Base-by-base conservation (phyloP, 2,797 vertebrate species). In the Lagodon rhomboides region DNA sequence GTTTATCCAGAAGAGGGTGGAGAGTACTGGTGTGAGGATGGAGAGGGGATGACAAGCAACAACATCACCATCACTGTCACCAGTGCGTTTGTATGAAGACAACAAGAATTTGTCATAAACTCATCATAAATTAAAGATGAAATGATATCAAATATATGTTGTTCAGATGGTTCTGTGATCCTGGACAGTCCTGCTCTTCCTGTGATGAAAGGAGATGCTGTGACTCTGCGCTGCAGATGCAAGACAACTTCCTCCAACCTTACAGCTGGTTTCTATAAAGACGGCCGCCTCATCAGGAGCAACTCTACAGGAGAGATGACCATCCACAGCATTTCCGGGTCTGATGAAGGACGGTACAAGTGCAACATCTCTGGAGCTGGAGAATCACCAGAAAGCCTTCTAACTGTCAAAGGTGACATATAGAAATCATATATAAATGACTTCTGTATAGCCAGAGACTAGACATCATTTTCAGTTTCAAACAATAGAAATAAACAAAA, bases 11-110 rank as follows among this genome's bases (percentile, higher is more conserved):
- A 12, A 0, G 53, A 86, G 27, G 54, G 68, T 38, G 87, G 79
- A 23, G 70, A 43, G 17, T 80, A 80, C 77, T 83, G 76, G 77
- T 87, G 86, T 73, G 55, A 83, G 63, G 46, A 17, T 12, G 77
- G 5, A 43, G 4, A 12, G 0, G 51, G 38, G 22, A 1, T 30
- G n/a, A 64, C 3, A 38, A 82, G 82, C 46, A 41, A 68, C 43
- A 27, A 7, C 8, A 0, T 85, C 51, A 61, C 55, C 50, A 9
- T 87, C 56, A 73, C 22, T 1, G 67, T 87, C 15, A 27, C 58
- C 5, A 9, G 83, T 85, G 38, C 20, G 74, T 81, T 71, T 17
- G 1, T 1, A 27, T 30, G 13, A 12, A n/a, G 4, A 41, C 20
- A 25, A 3, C 4, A 46, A 17, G 3, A 16, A 27, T 41, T 46